Evolutionary conservation across 1,140 invertebrate genomes (phyloP), one percentile per base, ranked within the genome.

Genomic region (Metopolophium dirhodum): DNA sequence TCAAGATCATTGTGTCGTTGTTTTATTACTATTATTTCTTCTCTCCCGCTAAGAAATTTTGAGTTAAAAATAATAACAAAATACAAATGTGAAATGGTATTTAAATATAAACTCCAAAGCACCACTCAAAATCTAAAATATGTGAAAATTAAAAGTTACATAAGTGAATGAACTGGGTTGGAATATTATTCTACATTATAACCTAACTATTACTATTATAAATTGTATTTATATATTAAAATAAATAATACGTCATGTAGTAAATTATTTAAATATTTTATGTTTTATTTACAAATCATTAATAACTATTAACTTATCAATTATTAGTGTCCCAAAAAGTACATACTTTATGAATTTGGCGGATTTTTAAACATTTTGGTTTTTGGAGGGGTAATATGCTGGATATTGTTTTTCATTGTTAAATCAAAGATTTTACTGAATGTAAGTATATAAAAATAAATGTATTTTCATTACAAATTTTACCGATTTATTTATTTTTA

Each of bases 11-110:
- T 23, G 2, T 35, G 20, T 11, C 41, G 41, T 41, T 41, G 41
- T 89, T 22, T 86, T 86, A 47, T 47, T 87, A 51, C 41, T 86
- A 37, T 37, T 47, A 86, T 86, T 47, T 47, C 30, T 57, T 88
- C 51, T 57, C 88, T n/a, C 51, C 88, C 35, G 37, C 88, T 89
- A 89, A 54, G 88, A 89, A 37, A 23, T 26, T 41, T 51, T 1
- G 20, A 14, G 88, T 89, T 89, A 89, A 54, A 89, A 89, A 54
- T 89, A 89, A 89, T 54, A 89, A 54, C 9, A 51, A 6, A 54
- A n/a, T n/a, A 87, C 30, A 89, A 89, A 49, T 47, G 30, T 47
- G 30, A 77, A 47, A 49, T 88, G 47, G n/a, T 88, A 23, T 49
- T 23, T 87, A 41, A 41, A 41, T 41, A 41, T 41, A 41, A 41